These are phyloP conservation scores for Hypothenemus hampei DNA, from an alignment of 1,140 invertebrate genomes.

Conservation along the genomic window DNA sequence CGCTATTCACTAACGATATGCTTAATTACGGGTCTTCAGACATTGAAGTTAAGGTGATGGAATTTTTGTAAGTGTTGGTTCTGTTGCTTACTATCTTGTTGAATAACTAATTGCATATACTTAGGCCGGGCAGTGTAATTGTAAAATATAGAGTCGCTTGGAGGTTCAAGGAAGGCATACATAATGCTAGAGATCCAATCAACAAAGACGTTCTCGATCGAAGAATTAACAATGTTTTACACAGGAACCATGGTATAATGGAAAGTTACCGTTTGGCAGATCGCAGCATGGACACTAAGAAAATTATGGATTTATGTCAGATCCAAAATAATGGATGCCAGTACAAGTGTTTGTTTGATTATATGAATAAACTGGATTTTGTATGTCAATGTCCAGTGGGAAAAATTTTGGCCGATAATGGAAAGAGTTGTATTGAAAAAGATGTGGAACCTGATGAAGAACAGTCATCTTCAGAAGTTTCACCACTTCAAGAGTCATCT, in stretches of 20 bases:
- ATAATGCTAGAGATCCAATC: constrained; percentile 50
- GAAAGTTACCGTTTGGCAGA: constrained; percentile 52
- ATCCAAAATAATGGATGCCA: constrained; percentile 70
- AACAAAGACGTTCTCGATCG: constrained; percentile 48
- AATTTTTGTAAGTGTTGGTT: constrained; percentile 51
- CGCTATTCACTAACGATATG: constrained; percentile 50
- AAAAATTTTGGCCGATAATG: constrained; percentile 47
- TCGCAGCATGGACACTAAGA: constrained; percentile 46
- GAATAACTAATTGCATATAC: constrained; percentile 40
- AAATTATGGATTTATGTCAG: constrained; percentile 68
- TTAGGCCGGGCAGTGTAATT: constrained; percentile 58
- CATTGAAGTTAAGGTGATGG: constrained; percentile 58
- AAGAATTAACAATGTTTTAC: constrained; percentile 48
- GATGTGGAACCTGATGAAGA: constrained; percentile 32
- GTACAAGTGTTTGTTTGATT: constrained; percentile 69
- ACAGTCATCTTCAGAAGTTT: constrained; percentile 36
- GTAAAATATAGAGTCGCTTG: constrained; percentile 60
- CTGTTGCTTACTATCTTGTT: background rate
- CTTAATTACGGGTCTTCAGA: constrained; percentile 51
- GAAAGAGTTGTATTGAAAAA: constrained; percentile 47
- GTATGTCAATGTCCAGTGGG: constrained; percentile 64
- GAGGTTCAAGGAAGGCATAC: constrained; percentile 50
- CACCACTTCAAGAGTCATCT: constrained; percentile 33
- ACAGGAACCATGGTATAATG: constrained; percentile 50
- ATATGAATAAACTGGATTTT: constrained; percentile 53